A percentile compares a stretch with the other conserved stretches of the same genome.
Conservation (phyloP, 2,113 vertebrate species). For the Apus apus region DNA sequence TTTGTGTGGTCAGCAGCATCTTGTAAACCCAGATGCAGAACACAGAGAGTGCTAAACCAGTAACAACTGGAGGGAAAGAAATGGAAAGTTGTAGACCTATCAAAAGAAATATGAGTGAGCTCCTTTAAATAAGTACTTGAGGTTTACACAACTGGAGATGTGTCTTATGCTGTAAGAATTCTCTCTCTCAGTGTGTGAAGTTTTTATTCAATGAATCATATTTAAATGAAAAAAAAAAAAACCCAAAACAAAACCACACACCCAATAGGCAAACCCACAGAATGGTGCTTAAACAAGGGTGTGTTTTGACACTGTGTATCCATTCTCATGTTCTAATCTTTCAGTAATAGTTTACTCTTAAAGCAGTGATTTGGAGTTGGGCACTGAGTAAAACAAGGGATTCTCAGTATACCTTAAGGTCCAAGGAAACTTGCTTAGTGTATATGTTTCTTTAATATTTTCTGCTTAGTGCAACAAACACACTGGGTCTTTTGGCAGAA, state of each 20-base stretch:
- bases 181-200: neutral
- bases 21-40: neutral
- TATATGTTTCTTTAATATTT: neutral
- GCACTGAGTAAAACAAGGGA: neutral
- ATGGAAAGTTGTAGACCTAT: neutral
- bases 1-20: constrained; percentile 1
- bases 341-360: neutral
- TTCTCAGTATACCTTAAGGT: neutral
- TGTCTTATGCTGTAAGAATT: neutral
- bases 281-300: neutral
- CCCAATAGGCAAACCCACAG: neutral
- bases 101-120: neutral
- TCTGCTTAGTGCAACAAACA: neutral
- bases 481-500: neutral
- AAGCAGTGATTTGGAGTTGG: neutral
- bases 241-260: neutral
- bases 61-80: neutral
- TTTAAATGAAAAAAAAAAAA: neutral
- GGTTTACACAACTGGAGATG: neutral
- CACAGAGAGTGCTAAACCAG: neutral
- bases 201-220: neutral
- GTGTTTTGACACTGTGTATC: neutral
- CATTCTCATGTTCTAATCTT: neutral
- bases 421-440: neutral
- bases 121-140: neutral